phyloP scores from a whole-genome alignment of 2,797 vertebrate genomes.

The Callimico goeldii region DNA sequence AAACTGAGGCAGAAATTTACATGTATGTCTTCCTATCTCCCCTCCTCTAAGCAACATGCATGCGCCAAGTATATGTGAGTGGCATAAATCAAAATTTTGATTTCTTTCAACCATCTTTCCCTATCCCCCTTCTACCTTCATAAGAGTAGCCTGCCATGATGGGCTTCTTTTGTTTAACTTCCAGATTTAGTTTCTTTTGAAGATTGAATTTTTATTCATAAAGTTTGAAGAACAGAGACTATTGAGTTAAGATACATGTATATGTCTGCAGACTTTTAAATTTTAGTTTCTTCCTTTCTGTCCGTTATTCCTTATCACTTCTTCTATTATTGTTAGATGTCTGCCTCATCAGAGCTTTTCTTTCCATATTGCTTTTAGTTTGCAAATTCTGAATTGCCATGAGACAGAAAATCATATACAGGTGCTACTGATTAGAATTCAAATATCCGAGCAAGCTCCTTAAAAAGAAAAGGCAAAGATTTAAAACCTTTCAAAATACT shows the following conservation, averaged over 20 bases:
- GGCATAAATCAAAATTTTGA: background rate
- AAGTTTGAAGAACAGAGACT: background rate
- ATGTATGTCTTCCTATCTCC: background rate
- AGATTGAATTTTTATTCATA: background rate
- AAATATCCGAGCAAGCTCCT: background rate
- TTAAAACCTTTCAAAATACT: background rate
- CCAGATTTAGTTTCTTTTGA: background rate
- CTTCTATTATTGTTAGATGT: background rate
- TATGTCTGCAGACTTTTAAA: background rate
- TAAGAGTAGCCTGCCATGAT: background rate
- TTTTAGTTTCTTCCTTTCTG: background rate
- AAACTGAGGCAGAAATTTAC: background rate
- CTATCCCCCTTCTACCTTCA: background rate
- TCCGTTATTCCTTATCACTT: background rate
- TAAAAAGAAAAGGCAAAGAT: background rate
- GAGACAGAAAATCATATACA: background rate
- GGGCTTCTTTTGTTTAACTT: background rate
- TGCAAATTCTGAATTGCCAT: background rate
- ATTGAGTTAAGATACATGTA: background rate
- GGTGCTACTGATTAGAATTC: background rate
- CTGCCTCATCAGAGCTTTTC: background rate
- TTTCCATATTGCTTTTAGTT: background rate
- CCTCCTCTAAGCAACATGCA: background rate
- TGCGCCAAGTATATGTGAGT: too few relatives aligned
- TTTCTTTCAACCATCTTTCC: background rate